These are phyloP conservation scores for Tokudaia muenninki DNA, from an alignment of 2,797 vertebrate genomes.

Conservation along the genomic window DNA sequence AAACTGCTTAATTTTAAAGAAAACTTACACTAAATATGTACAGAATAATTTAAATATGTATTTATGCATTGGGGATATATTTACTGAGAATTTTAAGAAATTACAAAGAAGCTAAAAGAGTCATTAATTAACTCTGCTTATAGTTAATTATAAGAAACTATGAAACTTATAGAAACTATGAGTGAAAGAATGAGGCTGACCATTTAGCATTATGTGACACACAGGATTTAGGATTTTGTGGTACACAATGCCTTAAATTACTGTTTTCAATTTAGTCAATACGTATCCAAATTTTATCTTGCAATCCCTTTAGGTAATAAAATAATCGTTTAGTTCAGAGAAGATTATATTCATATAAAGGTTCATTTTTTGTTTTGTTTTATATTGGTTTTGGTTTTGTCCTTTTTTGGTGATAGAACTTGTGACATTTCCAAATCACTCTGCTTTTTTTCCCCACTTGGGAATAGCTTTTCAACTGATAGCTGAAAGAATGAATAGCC, in stretches of 20 bases:
- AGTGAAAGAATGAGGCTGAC: background rate
- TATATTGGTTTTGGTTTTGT: background rate
- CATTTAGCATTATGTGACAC: background rate
- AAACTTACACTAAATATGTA: background rate
- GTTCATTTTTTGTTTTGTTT: background rate
- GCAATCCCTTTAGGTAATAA: background rate
- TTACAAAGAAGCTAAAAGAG: background rate
- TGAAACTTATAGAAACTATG: background rate
- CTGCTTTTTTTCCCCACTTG: background rate
- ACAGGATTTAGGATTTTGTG: background rate
- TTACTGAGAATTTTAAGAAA: background rate
- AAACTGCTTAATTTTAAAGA: background rate
- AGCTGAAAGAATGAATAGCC: background rate
- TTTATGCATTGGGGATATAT: background rate
- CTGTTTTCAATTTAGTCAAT: background rate
- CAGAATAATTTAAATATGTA: background rate
- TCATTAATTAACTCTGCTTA: background rate
- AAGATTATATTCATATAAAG: background rate
- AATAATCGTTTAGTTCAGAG: background rate
- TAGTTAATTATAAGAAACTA: no score
- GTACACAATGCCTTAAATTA: background rate
- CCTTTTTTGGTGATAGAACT: background rate
- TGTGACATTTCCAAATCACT: accelerated
- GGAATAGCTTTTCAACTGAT: background rate
- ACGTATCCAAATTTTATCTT: background rate